Evolutionary conservation across 2,113 vertebrate species (phyloP), one percentile per base, ranked within the genome.

Genomic region (Heterotis niloticus): DNA sequence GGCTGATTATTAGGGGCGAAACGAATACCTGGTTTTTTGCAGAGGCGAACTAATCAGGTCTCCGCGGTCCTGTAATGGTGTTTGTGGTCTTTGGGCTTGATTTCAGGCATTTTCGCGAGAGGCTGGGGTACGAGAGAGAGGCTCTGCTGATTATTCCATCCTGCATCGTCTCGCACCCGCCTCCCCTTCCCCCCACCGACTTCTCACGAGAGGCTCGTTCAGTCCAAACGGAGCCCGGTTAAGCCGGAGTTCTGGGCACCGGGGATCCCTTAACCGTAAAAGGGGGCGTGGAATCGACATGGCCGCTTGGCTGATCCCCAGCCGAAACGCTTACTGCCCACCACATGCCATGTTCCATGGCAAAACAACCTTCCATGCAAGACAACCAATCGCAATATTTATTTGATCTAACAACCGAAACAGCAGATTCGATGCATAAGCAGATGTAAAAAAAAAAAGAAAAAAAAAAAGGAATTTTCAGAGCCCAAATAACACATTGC

Each of bases 31-130:
- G 59, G 59, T 62, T 20, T 62, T 20, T 51, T 65, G 76, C 29
- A 67, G 44, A 13, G 64, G 34, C 26, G 44, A 65, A 64, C 26
- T 60, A 72, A 70, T 77, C 59, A 77, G 75, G 54, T 71, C 64
- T 69, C 64, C 44, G 34, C 64, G 57, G 10, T 23, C 44, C 56
- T 64, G 62, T 70, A 71, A 59, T 60, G 60, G 54, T 76, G 65
- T 68, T 75, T 59, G 23, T 18, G 18, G 28, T 54, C 59, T 64
- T 75, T 78, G 60, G 26, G 76, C 71, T 52, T 79, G 64, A 80
- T 80, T 73, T 77, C 23, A 2, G 59, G 34, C 64, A 67, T 52
- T 69, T 12, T 60, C 17, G 51, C 66, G 23, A 54, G 56, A 56
- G 79, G n/a, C 82, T 59, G 57, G 24, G 62, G 44, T 70, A 11